Evolutionary conservation across 1,140 invertebrate genomes (phyloP), one percentile per base, ranked within the genome.

Genomic region (Drosophila parvula): DNA sequence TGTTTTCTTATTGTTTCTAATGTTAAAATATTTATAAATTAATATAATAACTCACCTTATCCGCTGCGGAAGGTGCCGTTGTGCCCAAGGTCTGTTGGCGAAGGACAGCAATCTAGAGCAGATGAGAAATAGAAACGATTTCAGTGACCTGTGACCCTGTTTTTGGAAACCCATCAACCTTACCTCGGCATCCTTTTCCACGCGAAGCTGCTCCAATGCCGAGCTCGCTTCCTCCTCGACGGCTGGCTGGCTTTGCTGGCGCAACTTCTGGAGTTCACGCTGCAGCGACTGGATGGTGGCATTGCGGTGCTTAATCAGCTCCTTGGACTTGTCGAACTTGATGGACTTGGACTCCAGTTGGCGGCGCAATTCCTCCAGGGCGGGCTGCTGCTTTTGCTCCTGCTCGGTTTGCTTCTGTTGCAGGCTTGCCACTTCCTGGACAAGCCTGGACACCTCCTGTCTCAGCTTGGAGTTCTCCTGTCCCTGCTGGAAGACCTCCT

Each of bases 291-390:
- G 90, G n/a, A 92, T 91, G 44, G 92, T 88, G 22, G 70, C 63
- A 38, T 82, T 90, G 7, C 85, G 67, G 34, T 80, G 81, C 77
- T 85, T 90, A n/a, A 91, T 93, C 0, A 92, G 85, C 45, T 83
- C 68, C 73, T 83, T 91, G 32, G 93, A 93, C 38, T 93, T 93
- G 22, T 91, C 79, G 3, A 91, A 70, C 34, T 93, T 92, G 7
- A 76, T 22, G 0, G 86, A 86, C 34, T 91, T 91, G 3, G 63
- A 61, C 22, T 30, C 80, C 18, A 62, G 53, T 43, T 92, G 56
- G 22, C 71, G 64, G 0, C 78, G 86, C 47, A 91, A 44, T 1
- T 92, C 79, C 18, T 86, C 57, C 9, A 41, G 27, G 12, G 36
- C 50, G 16, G 56, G 45, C 16, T 67, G 38, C 41, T 76, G 59